Base-by-base conservation (phyloP, 2,113 vertebrate genomes). In the Nothoprocta pentlandii region DNA sequence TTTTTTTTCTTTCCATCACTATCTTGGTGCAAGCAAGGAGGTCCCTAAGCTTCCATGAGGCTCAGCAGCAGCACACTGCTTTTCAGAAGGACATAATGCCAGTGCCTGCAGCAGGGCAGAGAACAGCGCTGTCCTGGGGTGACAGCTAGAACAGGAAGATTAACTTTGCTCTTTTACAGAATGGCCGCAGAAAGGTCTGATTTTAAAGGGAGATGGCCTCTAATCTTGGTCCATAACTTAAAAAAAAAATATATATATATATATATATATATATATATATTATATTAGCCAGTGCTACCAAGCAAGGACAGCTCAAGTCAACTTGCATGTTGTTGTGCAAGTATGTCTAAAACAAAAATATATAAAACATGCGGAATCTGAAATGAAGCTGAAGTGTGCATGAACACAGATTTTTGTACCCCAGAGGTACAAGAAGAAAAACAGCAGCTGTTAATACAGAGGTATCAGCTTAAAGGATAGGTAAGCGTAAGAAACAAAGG, bases 401-500 rank as follows among this genome's bases (percentile, higher is more conserved):
- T 66, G 79, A 58, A 30, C 63, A 62, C 1, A 14, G 26, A 78
- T 9, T 36, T n/a, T 54, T 4, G 20, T 10, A 51, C 34, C 58
- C 68, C 32, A 77, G 25, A 0, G 49, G 30, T 44, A 74, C 53
- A 93, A 82, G 93, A 76, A 87, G 79, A 68, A 47, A 68, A 90
- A 64, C 16, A 46, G 89, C 36, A 34, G 32, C 84, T 36, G 63
- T 9, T 36, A 32, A 62, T 1, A 8, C 1, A 19, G 5, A 13
- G 69, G 79, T 71, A 91, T 14, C 63, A 32, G 85, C 87, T 73
- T 0, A 17, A 28, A 44, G 79, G 81, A 15, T 10, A 36, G 36
- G 47, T 0, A 20, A 75, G 62, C 82, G 42, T 0, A 7, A 85
- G 85, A 49, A 64, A 69, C 70, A 6, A 66, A 26, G 46, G 59